Conservation (phyloP, 2,888 invertebrate genomes). For the Melipona bicolor region DNA sequence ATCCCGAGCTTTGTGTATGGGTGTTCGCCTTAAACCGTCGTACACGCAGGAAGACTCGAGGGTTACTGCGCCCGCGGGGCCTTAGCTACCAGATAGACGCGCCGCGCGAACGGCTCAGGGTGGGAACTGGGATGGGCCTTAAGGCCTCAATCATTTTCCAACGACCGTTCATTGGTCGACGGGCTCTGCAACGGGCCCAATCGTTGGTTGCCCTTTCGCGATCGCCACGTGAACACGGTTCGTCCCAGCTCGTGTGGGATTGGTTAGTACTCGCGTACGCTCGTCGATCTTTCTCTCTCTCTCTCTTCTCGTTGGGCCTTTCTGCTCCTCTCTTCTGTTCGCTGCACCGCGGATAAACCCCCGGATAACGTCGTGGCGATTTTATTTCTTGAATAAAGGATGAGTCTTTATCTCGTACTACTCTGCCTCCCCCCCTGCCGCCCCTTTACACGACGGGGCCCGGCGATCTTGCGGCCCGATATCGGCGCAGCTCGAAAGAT, state of each 20-base stretch:
- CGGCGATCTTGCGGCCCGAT: slow-evolving; percentile 44
- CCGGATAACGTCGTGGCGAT: slow-evolving; percentile 70
- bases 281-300: not conserved
- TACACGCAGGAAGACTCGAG: slow-evolving; percentile 82
- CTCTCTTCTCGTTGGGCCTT: not conserved
- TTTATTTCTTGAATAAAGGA: slow-evolving; percentile 74
- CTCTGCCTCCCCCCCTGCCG: slow-evolving; percentile 1
- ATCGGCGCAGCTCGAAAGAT: slow-evolving; percentile 24
- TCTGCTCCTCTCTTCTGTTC: not conserved
- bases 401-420: slow-evolving; percentile 62
- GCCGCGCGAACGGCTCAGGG: slow-evolving; percentile 59
- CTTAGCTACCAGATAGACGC: slow-evolving; percentile 83
- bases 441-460: slow-evolving; percentile 4
- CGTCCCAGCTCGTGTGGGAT: slow-evolving; percentile 61
- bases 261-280: slow-evolving; percentile 40
- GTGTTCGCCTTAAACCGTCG: slow-evolving; percentile 81
- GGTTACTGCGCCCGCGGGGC: slow-evolving; percentile 84
- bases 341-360: slow-evolving; percentile 54
- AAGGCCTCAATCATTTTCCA: slow-evolving; percentile 65
- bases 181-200: slow-evolving; percentile 50
- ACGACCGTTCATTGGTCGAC: slow-evolving; percentile 70
- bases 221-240: slow-evolving; percentile 34
- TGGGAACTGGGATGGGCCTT: slow-evolving; percentile 72
- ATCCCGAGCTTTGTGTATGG: slow-evolving; percentile 77
- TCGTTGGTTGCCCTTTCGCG: slow-evolving; percentile 20